Evolutionary conservation across 2,113 vertebrate genomes (phyloP), one percentile per base, ranked within the genome.

Genomic region (Morone chrysops): DNA sequence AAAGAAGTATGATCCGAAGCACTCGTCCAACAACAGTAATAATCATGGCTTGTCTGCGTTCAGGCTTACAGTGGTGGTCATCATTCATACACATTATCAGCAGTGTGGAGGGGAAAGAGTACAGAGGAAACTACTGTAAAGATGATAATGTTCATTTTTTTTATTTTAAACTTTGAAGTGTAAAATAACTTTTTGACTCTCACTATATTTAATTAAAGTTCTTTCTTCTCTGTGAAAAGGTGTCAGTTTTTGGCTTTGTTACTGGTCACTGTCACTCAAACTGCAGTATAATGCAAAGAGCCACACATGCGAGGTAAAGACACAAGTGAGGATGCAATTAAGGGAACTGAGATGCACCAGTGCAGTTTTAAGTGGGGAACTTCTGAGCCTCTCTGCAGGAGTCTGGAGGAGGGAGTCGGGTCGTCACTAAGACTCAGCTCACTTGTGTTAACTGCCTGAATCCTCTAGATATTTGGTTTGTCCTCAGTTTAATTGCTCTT

Each of bases 131-230:
- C 97, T 98, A 98, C 97, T 98, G 98, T 99, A 98, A 96, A 99
- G 96, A 97, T 96, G 96, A 97, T 97, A 94, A 96, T 97, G 97
- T 97, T 97, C 96, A 96, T 96, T 97, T 96, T 71, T 80, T 72
- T 96, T 95, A 78, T 91, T 90, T 87, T 89, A 75, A 97, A 97
- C 94, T 96, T 97, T 97, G 97, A 97, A 96, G 96, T 99, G 97
- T 99, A 99, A 98, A 97, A 94, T 92, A 98, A 97, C 96, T 97
- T 99, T 99, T 99, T 95, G 96, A 97, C 97, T 97, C 97, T 98
- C 97, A 99, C 97, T 96, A 97, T 98, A 98, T 99, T 99, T 98
- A 98, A 99, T 99, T 99, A 99, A 99, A 99, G 97, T 97, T 97
- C 96, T 96, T 97, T 98, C 97, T 96, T 98, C 97, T 98, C 97